Evolutionary conservation across 1,140 invertebrate species (phyloP).

Genomic region (Diabrotica undecimpunctata): DNA sequence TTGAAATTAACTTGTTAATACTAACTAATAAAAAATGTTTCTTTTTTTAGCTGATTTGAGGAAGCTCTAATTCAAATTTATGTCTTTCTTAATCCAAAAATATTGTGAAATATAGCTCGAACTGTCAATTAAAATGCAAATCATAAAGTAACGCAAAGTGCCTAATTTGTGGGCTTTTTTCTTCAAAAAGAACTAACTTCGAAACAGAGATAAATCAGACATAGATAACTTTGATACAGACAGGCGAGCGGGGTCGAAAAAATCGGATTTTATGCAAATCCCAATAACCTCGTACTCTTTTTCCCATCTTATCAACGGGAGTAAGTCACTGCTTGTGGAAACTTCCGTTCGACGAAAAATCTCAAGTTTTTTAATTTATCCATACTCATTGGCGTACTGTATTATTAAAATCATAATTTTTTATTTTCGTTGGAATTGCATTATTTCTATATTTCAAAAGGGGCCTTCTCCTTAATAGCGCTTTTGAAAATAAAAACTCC

Average conservation of each 20-base stretch:
- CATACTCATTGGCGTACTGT: neutral
- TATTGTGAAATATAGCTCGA: neutral
- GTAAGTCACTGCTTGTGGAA: neutral
- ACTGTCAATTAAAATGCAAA: conserved; percentile 1
- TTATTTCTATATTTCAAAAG: too few relatives aligned
- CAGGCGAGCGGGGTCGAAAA: neutral
- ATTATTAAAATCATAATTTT: too few relatives aligned
- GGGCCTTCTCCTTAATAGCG: too few relatives aligned
- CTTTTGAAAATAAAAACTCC: too few relatives aligned
- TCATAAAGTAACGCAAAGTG: neutral
- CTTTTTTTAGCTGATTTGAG: too few relatives aligned
- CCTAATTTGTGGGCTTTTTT: neutral
- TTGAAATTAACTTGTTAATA: too few relatives aligned
- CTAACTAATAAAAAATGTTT: too few relatives aligned
- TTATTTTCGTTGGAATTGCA: too few relatives aligned
- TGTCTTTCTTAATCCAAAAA: neutral
- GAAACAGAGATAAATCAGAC: neutral
- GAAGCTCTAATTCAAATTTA: too few relatives aligned
- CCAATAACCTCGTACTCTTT: neutral
- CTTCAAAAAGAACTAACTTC: neutral
- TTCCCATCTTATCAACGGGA: neutral
- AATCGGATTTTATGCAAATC: neutral
- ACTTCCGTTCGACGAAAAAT: neutral
- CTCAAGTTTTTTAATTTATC: neutral
- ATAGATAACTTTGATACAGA: neutral